Percentiles rank a stretch among this genome's conserved stretches.
Evolutionary conservation across 1,140 invertebrate species (phyloP).

Genomic region (Platyscapa corneri): DNA sequence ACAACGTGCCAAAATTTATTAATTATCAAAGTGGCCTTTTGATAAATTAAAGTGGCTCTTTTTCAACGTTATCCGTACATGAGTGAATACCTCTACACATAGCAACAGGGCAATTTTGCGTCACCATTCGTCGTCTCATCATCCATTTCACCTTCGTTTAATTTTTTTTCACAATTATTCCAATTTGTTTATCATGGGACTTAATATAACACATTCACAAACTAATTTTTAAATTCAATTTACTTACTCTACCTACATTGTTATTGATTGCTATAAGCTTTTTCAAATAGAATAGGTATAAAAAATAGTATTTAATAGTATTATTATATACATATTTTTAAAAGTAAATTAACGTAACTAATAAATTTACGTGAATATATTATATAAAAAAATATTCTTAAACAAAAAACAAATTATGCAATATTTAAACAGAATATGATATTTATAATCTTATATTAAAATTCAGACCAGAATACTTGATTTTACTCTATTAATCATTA

Average conservation of each 20-base stretch:
- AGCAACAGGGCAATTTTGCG: background rate
- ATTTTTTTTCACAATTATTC: background rate
- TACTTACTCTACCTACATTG: too few species aligned
- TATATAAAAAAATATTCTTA: background rate
- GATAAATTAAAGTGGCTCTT: slow-evolving; percentile 31
- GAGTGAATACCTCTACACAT: slow-evolving; percentile 13
- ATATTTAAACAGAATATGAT: background rate
- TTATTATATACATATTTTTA: background rate
- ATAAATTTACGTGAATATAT: background rate
- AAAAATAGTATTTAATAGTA: background rate
- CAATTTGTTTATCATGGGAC: background rate
- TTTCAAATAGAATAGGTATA: background rate
- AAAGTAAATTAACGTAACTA: background rate
- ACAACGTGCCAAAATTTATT: slow-evolving; percentile 13
- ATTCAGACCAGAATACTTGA: background rate
- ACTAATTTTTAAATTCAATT: background rate
- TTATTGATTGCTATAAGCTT: background rate
- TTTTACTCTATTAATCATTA: background rate
- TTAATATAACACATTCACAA: background rate
- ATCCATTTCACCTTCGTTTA: background rate
- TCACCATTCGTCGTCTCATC: background rate
- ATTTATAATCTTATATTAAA: background rate
- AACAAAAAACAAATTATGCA: background rate
- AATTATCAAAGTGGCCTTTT: slow-evolving; percentile 22
- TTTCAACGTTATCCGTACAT: slow-evolving; percentile 35